phyloP scores from a whole-genome alignment of 2,888 invertebrate species.

The Chrysodeixis includens region DNA sequence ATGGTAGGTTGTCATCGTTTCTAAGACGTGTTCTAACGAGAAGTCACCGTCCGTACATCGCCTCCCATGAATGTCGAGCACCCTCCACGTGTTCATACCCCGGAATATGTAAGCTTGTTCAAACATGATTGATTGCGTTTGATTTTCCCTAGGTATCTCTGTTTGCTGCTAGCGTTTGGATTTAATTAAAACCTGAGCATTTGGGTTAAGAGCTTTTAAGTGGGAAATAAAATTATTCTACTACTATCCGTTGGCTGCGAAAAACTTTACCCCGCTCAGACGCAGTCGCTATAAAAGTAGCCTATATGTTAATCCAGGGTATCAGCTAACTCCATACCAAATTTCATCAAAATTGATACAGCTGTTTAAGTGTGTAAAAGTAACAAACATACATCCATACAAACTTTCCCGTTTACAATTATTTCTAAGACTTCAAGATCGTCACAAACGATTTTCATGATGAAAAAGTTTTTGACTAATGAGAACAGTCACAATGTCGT shows the following conservation, averaged over 20 bases:
- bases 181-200: slow-evolving; percentile 38
- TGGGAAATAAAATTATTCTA: not conserved
- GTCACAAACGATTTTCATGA: not conserved
- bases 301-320: too few relatives aligned
- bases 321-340: too few relatives aligned
- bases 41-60: slow-evolving; percentile 18
- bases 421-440: not conserved
- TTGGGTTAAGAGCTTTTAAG: slow-evolving; percentile 19
- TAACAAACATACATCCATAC: too few relatives aligned
- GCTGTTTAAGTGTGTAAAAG: too few relatives aligned
- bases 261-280: too few relatives aligned
- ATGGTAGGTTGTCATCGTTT: not conserved
- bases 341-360: too few relatives aligned
- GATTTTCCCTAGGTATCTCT: slow-evolving; percentile 26
- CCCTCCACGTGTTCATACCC: slow-evolving; percentile 23
- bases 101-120: slow-evolving; percentile 49
- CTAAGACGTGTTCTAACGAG: slow-evolving; percentile 23
- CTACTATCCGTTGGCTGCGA: too few relatives aligned
- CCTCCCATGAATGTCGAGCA: slow-evolving; percentile 13
- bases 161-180: slow-evolving; percentile 35
- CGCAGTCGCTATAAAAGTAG: too few relatives aligned
- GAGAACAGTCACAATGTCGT: not conserved
- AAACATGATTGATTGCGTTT: slow-evolving; percentile 57
- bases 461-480: not conserved
- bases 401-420: too few relatives aligned